phyloP scores from a whole-genome alignment of 2,888 invertebrate species.

The Blastobasis lacticolella region DNA sequence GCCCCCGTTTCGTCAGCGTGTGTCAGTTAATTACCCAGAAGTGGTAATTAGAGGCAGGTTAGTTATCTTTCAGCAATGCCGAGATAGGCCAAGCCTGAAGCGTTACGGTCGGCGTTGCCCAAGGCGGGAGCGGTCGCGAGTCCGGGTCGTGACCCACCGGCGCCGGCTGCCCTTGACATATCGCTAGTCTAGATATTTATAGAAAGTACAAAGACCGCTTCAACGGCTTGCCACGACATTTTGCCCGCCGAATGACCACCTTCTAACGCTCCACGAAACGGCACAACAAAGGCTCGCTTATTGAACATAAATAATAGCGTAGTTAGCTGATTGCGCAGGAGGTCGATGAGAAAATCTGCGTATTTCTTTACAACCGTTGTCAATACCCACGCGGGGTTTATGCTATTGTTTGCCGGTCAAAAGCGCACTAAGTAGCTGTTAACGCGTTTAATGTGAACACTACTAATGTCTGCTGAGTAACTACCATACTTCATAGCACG shows the following conservation, averaged over 20 bases:
- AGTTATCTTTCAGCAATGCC: neutral
- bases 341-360: neutral
- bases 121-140: conserved; percentile 34
- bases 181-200: conserved; percentile 32
- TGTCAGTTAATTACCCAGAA: conserved; percentile 8
- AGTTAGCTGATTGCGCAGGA: too few relatives aligned
- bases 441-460: too few relatives aligned
- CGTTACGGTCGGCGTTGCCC: conserved; percentile 26
- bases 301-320: too few relatives aligned
- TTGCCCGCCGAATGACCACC: too few relatives aligned
- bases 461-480: too few relatives aligned
- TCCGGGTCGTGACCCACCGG: conserved; percentile 13
- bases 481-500: too few relatives aligned
- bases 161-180: conserved; percentile 63
- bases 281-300: too few relatives aligned
- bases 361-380: neutral
- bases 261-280: too few relatives aligned
- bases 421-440: too few relatives aligned
- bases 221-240: conserved; percentile 14
- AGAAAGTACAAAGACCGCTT: conserved; percentile 51
- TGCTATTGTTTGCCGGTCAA: too few relatives aligned
- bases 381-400: neutral
- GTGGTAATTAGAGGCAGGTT: conserved; percentile 2
- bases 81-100: conserved; percentile 5
- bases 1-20: conserved; percentile 19